Evolutionary conservation across 2,797 vertebrate genomes (phyloP).

Genomic region (Pristis pectinata): DNA sequence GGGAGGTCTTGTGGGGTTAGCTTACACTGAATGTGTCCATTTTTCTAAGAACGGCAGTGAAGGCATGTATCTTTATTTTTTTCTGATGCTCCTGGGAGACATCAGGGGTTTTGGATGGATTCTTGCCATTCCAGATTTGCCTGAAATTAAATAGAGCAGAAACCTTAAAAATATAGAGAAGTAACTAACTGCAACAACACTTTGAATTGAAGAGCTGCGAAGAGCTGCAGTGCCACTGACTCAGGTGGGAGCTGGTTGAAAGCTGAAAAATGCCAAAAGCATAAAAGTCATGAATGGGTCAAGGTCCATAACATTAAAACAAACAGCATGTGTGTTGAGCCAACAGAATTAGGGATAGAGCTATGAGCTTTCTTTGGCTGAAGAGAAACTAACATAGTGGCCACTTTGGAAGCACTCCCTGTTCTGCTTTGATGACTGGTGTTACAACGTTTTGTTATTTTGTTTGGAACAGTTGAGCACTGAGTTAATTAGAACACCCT

Average conservation of each 20-base stretch:
- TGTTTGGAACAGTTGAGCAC: background rate
- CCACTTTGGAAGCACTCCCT: constrained; percentile 24
- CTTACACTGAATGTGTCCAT: background rate
- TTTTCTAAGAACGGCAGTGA: background rate
- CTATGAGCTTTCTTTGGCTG: constrained; percentile 22
- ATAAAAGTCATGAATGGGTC: background rate
- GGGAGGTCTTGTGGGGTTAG: background rate
- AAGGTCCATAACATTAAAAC: background rate
- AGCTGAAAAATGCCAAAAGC: background rate
- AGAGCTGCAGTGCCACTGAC: background rate
- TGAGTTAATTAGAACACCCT: background rate
- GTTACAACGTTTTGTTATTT: background rate
- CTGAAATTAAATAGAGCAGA: background rate
- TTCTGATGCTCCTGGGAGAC: background rate
- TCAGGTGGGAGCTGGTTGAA: background rate
- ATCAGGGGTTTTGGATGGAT: background rate
- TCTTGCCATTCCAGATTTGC: background rate
- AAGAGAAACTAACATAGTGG: background rate
- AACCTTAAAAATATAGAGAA: constrained; percentile 18
- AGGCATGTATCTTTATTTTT: background rate
- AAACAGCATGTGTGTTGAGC: constrained; percentile 1
- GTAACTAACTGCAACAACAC: background rate
- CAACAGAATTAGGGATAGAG: background rate
- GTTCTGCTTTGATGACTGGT: background rate
- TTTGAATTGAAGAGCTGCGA: background rate